Base-by-base conservation (phyloP, 37 sponge, comb jelly and placozoan genomes). In the Oscarella lobularis region DNA sequence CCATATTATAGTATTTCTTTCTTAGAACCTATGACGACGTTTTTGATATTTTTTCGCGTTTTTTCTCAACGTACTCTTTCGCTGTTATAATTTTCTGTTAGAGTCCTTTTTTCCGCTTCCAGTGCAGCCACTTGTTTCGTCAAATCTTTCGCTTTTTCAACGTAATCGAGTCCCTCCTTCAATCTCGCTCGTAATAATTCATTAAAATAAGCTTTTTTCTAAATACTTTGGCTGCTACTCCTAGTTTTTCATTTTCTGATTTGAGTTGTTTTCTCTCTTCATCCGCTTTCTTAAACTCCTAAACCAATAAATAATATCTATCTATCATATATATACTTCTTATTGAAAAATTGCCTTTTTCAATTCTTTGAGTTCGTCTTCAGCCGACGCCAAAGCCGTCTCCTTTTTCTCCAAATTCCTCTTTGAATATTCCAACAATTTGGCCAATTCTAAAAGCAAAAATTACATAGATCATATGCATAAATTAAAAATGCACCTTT, bases 1-100 rank as follows among this genome's bases (percentile, higher is more conserved):
- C 41, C 32, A 69, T 80, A 79, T 80, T 66, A 81, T 55, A 80
- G 81, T 73, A 68, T 67, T 76, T 80, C 81, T 77, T 79, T 27
- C 72, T 39, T 30, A 76, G 79, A 31, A 32, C 39, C 33, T 31
- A 67, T n/a, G n/a, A n/a, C n/a, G n/a, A n/a, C n/a, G n/a, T n/a
- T n/a, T n/a, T n/a, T n/a, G n/a, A n/a, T n/a, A n/a, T n/a, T n/a
- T n/a, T n/a, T n/a, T n/a, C n/a, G n/a, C n/a, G n/a, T n/a, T n/a
- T n/a, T n/a, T n/a, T n/a, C n/a, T 4, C 71, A n/a, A 74, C 74
- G 27, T 74, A 83, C 48, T 31, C 78, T 39, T 40, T 74, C 85
- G 38, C 38, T 74, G 66, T 84, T 81, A 32, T 75, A 70, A 48
- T 84, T 73, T 31, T 79, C 80, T 5, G 40, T 55, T 31, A 78